A percentile compares a stretch with the other conserved stretches of the same genome.
Evolutionary conservation across 2,888 invertebrate genomes (phyloP).

Genomic region (Noctua janthe): DNA sequence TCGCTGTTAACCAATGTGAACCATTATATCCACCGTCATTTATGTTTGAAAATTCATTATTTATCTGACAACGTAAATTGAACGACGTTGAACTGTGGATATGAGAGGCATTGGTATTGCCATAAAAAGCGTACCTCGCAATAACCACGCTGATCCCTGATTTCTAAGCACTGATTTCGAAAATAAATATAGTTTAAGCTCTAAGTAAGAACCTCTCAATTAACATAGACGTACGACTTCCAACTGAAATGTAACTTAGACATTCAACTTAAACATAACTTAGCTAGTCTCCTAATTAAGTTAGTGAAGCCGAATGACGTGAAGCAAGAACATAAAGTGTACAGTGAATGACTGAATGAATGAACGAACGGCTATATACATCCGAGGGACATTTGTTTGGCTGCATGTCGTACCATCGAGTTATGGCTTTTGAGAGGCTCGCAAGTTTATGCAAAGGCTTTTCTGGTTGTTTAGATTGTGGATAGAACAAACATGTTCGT

Average conservation of each 20-base stretch:
- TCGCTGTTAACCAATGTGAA: not conserved
- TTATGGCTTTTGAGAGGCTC: constrained; percentile 26
- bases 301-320: constrained; percentile 49
- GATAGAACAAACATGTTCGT: not conserved
- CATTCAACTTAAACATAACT: constrained; percentile 46
- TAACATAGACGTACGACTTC: constrained; percentile 48
- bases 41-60: not conserved
- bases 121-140: not conserved
- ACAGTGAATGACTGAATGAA: constrained; percentile 42
- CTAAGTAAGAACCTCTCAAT: constrained; percentile 36
- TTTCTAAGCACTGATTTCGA: not conserved
- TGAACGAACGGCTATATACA: constrained; percentile 24
- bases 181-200: not conserved
- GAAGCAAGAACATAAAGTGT: constrained; percentile 53
- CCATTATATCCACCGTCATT: not conserved
- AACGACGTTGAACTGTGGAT: not conserved
- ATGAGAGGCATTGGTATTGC: not conserved
- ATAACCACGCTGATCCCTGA: not conserved
- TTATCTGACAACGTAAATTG: not conserved
- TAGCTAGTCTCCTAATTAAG: constrained; percentile 55
- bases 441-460: constrained; percentile 2
- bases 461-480: not conserved
- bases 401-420: constrained; percentile 37
- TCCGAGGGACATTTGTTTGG: constrained; percentile 52
- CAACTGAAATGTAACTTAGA: constrained; percentile 32